Evolutionary conservation across 2,797 vertebrate species (phyloP), one percentile per base, ranked within the genome.

Genomic region (Loris lydekkerianus): DNA sequence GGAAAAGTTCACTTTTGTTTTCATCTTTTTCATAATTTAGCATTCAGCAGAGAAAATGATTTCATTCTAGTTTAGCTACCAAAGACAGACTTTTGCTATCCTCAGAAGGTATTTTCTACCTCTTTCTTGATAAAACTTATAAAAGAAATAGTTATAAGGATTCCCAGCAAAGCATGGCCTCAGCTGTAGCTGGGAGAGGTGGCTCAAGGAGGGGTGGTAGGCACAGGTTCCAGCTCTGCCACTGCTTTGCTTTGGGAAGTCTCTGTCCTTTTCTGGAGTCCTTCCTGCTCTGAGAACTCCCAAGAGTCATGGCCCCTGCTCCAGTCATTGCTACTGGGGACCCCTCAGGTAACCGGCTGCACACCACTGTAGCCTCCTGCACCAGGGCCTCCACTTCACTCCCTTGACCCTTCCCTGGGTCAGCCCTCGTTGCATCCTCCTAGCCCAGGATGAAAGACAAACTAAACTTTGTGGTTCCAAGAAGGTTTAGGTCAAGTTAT

Each of bases 121-220:
- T 58, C 37, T 89, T 89, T 85, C 89, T 89, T 49, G 37, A 80
- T 40, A 78, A 92, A 88, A 67, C 14, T 88, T 88, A 21, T 91
- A 31, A 92, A 86, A 65, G 73, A 43, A 65, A 70, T 34, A 49
- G 75, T 84, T 58, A 29, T 6, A 70, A 37, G 31, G 31, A 34
- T 61, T 86, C 82, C 83, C n/a, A 86, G 40, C 56, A 89, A 53
- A 60, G 37, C 31, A 67, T 29, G 46, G 15, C n/a, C 25, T 20
- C 25, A 31, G 10, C 11, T 18, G 15, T 65, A 73, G 18, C 23
- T 76, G 3, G 37, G 46, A 40, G 80, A 84, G 37, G 14, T 73
- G 1, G 2, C 37, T 23, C 7, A 84, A 56, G 58, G 25, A 77
- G 53, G 25, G 5, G 5, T 10, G 14, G 63, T 11, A 56, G 10